Evolutionary conservation across 2,797 vertebrate genomes (phyloP).

Genomic region (Potorous gilbertii): DNA sequence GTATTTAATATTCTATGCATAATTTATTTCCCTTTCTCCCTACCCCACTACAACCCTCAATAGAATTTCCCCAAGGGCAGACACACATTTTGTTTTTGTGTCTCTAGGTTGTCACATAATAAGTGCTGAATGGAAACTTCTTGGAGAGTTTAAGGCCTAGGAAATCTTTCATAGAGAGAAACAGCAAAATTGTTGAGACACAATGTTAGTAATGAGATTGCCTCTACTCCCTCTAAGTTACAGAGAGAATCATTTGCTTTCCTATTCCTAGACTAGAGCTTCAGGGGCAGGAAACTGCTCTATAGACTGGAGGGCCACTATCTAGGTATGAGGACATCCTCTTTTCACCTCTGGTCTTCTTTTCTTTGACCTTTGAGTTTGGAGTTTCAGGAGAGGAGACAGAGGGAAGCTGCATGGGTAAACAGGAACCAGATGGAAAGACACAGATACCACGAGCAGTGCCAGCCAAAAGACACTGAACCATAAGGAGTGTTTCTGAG

Average conservation of each 20-base stretch:
- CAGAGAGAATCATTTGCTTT: not conserved
- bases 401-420: not conserved
- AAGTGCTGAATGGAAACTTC: not conserved
- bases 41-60: not conserved
- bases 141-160: not conserved
- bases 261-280: not conserved
- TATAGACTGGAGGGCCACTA: not conserved
- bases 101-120: not conserved
- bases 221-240: not conserved
- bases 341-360: not conserved
- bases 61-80: not conserved
- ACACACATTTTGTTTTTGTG: not conserved
- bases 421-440: constrained; percentile 1
- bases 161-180: not conserved
- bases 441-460: not conserved
- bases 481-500: not conserved
- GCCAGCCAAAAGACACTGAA: not conserved
- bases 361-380: not conserved
- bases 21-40: not conserved
- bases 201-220: not conserved
- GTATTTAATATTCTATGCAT: not conserved
- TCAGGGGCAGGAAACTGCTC: not conserved
- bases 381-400: not conserved
- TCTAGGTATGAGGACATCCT: not conserved
- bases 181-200: not conserved